Conservation (phyloP, 2,888 invertebrate species). For the Doris montereyensis region DNA sequence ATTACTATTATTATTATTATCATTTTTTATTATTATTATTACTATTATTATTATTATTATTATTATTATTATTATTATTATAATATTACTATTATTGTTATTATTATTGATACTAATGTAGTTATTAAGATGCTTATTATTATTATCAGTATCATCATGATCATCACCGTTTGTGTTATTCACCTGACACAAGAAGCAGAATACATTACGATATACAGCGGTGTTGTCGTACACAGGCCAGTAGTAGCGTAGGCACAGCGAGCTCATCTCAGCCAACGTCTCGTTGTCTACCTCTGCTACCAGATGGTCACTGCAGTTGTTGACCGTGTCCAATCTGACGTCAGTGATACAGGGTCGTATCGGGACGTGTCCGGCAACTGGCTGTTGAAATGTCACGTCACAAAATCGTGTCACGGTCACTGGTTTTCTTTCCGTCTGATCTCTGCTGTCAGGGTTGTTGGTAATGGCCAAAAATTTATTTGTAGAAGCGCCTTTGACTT, state of each 20-base stretch:
- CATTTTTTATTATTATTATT: too few species aligned
- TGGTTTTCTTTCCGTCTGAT: too few species aligned
- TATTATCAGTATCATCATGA: not conserved
- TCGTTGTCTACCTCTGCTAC: not conserved
- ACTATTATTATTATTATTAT: slow-evolving; percentile 25
- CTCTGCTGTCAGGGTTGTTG: too few species aligned
- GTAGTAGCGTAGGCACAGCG: not conserved
- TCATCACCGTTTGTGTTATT: not conserved
- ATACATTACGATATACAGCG: slow-evolving; percentile 3
- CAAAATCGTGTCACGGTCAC: too few species aligned
- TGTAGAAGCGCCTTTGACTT: not conserved
- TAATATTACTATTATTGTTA: slow-evolving; percentile 38
- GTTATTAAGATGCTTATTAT: slow-evolving; percentile 11
- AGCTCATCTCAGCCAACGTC: not conserved
- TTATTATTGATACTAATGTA: slow-evolving; percentile 41
- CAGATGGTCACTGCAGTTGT: too few species aligned
- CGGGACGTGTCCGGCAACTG: too few species aligned
- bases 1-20: slow-evolving; percentile 36
- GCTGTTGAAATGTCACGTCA: too few species aligned
- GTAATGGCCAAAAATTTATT: too few species aligned
- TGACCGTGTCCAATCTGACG: too few species aligned
- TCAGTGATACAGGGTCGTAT: too few species aligned
- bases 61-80: slow-evolving; percentile 14
- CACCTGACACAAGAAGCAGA: slow-evolving; percentile 35
- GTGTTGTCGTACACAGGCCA: not conserved